These are phyloP conservation scores for Mungos mungo DNA, from an alignment of 2,113 vertebrate species.

Conservation along the genomic window DNA sequence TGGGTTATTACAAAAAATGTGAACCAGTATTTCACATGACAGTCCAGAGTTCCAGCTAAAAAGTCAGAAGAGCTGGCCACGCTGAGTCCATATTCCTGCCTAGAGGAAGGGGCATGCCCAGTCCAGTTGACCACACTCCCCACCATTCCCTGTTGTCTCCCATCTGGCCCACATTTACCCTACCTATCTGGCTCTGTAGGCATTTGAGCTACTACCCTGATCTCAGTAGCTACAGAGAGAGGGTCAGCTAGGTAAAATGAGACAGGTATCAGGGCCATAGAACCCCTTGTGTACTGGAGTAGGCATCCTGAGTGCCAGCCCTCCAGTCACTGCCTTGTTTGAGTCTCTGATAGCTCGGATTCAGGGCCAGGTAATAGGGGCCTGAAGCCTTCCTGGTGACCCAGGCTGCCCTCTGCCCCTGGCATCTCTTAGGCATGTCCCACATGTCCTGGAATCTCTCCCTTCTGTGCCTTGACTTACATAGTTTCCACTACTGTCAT, in stretches of 20 bases:
- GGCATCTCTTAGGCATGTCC: neutral
- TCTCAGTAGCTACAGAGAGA: neutral
- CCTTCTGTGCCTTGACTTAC: neutral
- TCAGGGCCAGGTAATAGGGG: neutral
- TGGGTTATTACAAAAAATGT: neutral
- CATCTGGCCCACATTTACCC: neutral
- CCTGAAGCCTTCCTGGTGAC: neutral
- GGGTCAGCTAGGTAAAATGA: neutral
- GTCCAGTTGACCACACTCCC: neutral
- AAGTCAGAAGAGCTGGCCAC: neutral
- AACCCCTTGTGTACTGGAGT: neutral
- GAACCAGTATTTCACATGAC: neutral
- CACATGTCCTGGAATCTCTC: neutral
- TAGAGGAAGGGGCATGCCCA: neutral
- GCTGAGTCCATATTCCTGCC: neutral
- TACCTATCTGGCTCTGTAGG: neutral
- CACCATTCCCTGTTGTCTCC: neutral
- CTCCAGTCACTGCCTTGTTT: neutral
- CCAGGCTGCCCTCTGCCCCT: neutral
- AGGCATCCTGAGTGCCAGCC: neutral
- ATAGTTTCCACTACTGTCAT: neutral
- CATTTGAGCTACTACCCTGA: neutral
- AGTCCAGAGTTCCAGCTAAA: neutral
- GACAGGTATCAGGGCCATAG: no score
- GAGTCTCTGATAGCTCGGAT: neutral